Percentiles rank a stretch among this genome's conserved stretches.
Conservation (phyloP, 2,888 invertebrate species). For the Scelioninae gen. 1 region DNA sequence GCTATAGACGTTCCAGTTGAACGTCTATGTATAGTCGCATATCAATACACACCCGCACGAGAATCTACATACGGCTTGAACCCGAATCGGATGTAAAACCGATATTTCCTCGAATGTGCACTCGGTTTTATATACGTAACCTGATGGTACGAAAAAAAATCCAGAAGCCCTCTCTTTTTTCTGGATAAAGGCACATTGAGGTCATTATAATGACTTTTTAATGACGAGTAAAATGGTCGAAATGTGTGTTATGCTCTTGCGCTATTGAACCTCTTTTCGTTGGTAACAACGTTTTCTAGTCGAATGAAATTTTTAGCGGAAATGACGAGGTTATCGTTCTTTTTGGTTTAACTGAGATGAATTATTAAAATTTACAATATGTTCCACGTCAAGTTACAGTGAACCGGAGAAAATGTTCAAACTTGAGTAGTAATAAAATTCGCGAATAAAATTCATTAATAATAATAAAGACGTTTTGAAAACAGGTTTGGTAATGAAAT, state of each 20-base stretch:
- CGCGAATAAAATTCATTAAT: too few species aligned
- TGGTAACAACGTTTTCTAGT: neutral
- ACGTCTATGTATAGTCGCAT: slow-evolving; percentile 17
- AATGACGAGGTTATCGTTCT: too few species aligned
- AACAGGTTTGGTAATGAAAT: too few species aligned
- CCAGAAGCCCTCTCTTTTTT: neutral
- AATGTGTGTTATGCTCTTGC: neutral
- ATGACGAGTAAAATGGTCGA: slow-evolving; percentile 17
- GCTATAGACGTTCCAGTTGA: slow-evolving; percentile 42
- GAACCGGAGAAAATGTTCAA: too few species aligned
- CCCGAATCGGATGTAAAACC: slow-evolving; percentile 40
- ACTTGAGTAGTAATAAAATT: too few species aligned
- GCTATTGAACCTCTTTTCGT: neutral
- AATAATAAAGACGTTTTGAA: too few species aligned
- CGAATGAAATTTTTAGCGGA: too few species aligned
- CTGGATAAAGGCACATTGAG: slow-evolving; percentile 8
- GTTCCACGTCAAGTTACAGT: too few species aligned
- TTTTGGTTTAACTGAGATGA: too few species aligned
- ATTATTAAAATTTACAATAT: too few species aligned
- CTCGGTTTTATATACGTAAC: slow-evolving; percentile 5
- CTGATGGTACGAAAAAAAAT: slow-evolving; percentile 5
- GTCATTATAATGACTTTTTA: slow-evolving; percentile 26
- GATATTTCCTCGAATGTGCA: slow-evolving; percentile 29
- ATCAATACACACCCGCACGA: slow-evolving; percentile 9
- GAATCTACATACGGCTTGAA: slow-evolving; percentile 23